phyloP scores from a whole-genome alignment of 2,888 invertebrate genomes.

The Xanthia icteritia region DNA sequence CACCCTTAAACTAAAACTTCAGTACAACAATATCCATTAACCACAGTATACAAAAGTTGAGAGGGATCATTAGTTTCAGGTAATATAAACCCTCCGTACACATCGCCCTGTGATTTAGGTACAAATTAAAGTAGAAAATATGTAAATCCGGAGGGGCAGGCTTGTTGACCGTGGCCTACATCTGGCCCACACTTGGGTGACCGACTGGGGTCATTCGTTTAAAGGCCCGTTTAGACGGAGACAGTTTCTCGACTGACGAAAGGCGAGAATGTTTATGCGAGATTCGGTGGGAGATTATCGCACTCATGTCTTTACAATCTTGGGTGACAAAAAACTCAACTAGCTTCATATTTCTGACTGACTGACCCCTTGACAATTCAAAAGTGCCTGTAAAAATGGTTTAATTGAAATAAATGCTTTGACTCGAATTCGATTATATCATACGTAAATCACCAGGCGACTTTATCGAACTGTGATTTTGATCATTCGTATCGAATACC shows the following conservation, averaged over 20 bases:
- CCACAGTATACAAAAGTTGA: constrained; percentile 20
- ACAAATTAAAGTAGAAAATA: constrained; percentile 67
- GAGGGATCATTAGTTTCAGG: constrained; percentile 50
- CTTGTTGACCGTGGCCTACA: constrained; percentile 57
- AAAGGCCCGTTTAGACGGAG: constrained; percentile 18
- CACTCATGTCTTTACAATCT: not conserved
- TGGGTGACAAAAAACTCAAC: no score
- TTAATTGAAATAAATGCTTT: no score
- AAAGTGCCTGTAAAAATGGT: no score
- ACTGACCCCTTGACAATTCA: no score
- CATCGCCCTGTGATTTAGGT: constrained; percentile 60
- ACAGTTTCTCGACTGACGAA: not conserved
- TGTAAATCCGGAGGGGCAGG: constrained; percentile 57
- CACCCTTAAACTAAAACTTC: constrained; percentile 15
- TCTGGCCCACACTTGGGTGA: constrained; percentile 37
- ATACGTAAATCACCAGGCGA: no score
- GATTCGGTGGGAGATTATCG: not conserved
- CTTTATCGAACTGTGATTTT: no score
- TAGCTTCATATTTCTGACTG: no score
- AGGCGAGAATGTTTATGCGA: not conserved
- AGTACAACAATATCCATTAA: constrained; percentile 18
- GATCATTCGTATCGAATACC: no score
- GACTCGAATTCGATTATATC: no score
- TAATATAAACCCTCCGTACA: constrained; percentile 38
- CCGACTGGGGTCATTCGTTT: constrained; percentile 62